Conservation (phyloP, 1,140 invertebrate genomes). For the Aleiodes sp. region DNA sequence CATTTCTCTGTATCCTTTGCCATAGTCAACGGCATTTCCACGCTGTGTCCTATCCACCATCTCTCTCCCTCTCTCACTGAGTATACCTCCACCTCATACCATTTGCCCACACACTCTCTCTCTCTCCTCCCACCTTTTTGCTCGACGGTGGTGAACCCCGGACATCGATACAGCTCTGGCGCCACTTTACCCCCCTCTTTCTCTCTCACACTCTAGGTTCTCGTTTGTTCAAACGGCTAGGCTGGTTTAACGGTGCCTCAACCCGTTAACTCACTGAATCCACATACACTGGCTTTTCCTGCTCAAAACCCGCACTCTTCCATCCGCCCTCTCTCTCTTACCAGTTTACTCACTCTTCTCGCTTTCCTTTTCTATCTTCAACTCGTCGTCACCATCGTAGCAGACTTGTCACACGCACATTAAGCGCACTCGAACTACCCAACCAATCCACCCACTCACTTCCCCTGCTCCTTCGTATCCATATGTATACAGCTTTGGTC, state of each 20-base stretch:
- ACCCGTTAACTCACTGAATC: slow-evolving; percentile 10
- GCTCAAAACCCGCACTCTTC: not conserved
- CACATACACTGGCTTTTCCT: slow-evolving; percentile 13
- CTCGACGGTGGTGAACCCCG: slow-evolving; percentile 37
- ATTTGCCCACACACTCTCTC: not conserved
- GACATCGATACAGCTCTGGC: slow-evolving; percentile 43
- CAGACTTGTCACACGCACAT: not conserved
- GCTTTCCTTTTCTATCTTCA: not conserved
- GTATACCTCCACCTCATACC: not conserved
- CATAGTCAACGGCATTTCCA: not conserved
- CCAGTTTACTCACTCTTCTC: not conserved
- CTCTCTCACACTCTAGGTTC: not conserved
- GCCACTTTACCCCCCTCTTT: slow-evolving; percentile 27
- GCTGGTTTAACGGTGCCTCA: not conserved
- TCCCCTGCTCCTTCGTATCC: not conserved
- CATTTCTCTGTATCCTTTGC: not conserved
- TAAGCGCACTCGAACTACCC: not conserved
- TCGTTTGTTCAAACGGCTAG: not conserved
- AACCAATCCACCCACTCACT: not conserved
- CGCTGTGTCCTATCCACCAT: not conserved
- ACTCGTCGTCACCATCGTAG: not conserved
- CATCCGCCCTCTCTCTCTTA: not conserved
- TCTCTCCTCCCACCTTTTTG: slow-evolving; percentile 3
- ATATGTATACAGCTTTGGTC: no score
- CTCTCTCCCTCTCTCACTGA: not conserved